Base-by-base conservation (phyloP, 2,888 invertebrate species). In the Allolobophora icterica region DNA sequence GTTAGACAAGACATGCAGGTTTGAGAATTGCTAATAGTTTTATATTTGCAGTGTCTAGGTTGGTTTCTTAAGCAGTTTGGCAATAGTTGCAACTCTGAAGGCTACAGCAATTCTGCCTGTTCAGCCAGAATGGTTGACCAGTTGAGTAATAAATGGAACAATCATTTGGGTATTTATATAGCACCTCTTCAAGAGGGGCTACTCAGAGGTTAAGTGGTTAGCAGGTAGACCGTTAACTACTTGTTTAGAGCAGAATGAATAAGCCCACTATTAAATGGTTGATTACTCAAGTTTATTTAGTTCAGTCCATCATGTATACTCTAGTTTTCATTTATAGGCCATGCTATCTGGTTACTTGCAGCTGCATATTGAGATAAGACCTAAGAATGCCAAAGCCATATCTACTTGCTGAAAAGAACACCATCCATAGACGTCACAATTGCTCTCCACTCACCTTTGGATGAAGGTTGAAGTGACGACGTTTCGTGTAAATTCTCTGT, bases 401-500 rank as follows among this genome's bases (percentile, higher is more conserved):
- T 71, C 71, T 71, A 11, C 71, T n/a, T 4, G 30, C 71, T 71
- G 71, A n/a, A 30, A n/a, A 52, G 24, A 71, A 71, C 71, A 45
- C 17, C 19, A 13, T 45, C 19, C 19, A 45, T 17, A 17, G 45
- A 45, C 45, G 17, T 17, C 45, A 17, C 17, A 5, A 40, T 13
- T 8, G 13, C 1, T 52, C 71, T 71, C 71, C 71, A 71, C 71
- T 71, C 83, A 94, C 95, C 94, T 95, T 95, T 89, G 95, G 95
- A 92, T 95, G 95, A 45, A 94, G 94, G 92, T 95, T 95, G 91
- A 95, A 94, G 90, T 92, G 93, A 42, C 89, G 38, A 91, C 52
- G 30, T 91, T 94, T 94, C 52, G 94, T 94, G 92, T 95, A 94
- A 24, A 94, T 94, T 91, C 95, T 95, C 91, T 93, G 94, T 91